A percentile compares a stretch with the other conserved stretches of the same genome.
These are phyloP conservation scores for Acomys russatus DNA, from an alignment of 2,797 vertebrate genomes.

Conservation along the genomic window DNA sequence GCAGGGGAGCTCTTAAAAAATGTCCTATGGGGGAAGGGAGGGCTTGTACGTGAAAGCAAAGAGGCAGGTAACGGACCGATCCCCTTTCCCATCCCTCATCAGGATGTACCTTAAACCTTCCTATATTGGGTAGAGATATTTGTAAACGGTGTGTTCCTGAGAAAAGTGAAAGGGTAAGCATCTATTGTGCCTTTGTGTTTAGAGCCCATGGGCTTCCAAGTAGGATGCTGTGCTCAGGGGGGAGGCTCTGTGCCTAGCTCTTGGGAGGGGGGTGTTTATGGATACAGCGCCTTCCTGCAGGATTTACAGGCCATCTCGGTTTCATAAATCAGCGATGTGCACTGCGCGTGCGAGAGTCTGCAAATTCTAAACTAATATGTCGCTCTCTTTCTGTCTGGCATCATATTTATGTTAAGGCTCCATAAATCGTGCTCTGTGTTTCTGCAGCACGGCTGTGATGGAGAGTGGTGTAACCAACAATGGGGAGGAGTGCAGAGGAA, in stretches of 20 bases:
- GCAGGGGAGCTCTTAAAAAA: neutral
- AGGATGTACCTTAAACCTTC: neutral
- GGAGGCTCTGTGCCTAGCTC: neutral
- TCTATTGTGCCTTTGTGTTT: constrained; percentile 21
- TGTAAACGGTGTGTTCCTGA: constrained; percentile 26
- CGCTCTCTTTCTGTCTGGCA: constrained; percentile 81
- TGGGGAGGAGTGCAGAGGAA: constrained; percentile 68
- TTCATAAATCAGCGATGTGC: constrained; percentile 30
- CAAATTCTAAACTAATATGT: constrained; percentile 80
- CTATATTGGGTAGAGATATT: neutral
- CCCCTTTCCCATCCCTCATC: neutral
- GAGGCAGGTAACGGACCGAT: neutral
- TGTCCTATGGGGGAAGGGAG: no score
- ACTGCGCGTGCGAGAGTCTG: constrained; percentile 67
- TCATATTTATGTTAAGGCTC: constrained; percentile 77
- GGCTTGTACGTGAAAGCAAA: neutral
- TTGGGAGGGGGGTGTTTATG: neutral
- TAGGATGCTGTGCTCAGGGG: neutral
- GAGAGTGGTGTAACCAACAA: constrained; percentile 69
- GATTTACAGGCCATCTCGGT: constrained; percentile 55
- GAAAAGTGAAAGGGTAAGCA: neutral
- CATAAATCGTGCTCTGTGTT: constrained; percentile 71
- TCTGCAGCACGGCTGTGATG: constrained; percentile 46
- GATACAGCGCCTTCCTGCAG: neutral
- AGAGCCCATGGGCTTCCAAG: neutral